Percentiles rank a stretch among this genome's conserved stretches.
phyloP scores from a whole-genome alignment of 2,888 invertebrate genomes.

The Pterostichus niger region DNA sequence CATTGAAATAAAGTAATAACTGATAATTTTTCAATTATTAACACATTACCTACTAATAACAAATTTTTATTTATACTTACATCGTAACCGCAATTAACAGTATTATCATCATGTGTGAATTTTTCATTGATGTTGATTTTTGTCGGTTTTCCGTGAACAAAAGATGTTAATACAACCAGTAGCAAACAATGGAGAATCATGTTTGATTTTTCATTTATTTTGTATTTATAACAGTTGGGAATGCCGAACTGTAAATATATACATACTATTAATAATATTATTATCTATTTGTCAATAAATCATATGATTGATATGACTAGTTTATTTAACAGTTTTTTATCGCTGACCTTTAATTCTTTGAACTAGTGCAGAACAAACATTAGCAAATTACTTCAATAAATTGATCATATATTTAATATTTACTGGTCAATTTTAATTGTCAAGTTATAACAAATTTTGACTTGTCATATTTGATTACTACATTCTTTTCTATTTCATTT shows the following conservation, averaged over 20 bases:
- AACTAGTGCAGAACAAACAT: neutral
- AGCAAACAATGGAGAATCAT: constrained; percentile 56
- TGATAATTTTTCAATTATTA: constrained; percentile 3
- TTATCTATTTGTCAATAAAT: constrained; percentile 21
- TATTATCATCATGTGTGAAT: constrained; percentile 31
- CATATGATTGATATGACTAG: constrained; percentile 20
- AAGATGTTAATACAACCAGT: constrained; percentile 35
- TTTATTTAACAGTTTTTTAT: constrained; percentile 27
- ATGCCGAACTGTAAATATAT: constrained; percentile 9
- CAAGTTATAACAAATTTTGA: neutral
- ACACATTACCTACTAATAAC: neutral
- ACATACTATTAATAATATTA: constrained; percentile 11
- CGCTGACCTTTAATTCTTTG: constrained; percentile 33
- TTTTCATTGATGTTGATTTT: constrained; percentile 11
- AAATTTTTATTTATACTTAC: constrained; percentile 45
- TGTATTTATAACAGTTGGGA: neutral
- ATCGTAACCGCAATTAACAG: constrained; percentile 59
- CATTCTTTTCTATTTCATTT: too few species aligned
- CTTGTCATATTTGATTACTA: neutral
- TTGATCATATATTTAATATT: neutral
- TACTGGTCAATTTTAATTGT: neutral
- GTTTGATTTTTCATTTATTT: constrained; percentile 59
- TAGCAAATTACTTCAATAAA: neutral
- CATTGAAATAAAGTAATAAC: neutral
- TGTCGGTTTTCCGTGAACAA: constrained; percentile 52